phyloP scores from a whole-genome alignment of 2,797 vertebrate genomes.

The Mormyrus proboscirostris region DNA sequence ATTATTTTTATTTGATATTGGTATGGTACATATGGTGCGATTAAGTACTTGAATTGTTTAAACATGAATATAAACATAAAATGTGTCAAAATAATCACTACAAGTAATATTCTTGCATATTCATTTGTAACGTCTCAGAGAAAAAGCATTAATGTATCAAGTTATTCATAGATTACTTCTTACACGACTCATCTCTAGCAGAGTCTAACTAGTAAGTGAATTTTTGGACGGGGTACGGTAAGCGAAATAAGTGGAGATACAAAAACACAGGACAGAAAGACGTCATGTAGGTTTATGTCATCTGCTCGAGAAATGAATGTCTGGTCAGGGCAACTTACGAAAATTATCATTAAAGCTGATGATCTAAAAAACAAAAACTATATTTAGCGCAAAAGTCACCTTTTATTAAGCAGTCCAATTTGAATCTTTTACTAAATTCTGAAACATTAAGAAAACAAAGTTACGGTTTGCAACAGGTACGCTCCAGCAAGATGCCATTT shows the following conservation, averaged over 20 bases:
- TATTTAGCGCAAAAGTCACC: background rate
- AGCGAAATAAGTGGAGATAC: background rate
- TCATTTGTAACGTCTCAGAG: background rate
- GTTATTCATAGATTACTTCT: background rate
- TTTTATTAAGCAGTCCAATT: background rate
- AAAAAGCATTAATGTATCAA: background rate
- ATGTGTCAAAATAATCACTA: background rate
- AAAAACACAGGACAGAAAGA: background rate
- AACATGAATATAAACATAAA: background rate
- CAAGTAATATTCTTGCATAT: background rate
- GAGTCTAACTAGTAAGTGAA: background rate
- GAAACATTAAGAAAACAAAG: background rate
- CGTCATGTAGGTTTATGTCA: background rate
- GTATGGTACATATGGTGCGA: background rate
- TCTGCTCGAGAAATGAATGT: background rate
- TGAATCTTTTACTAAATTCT: background rate
- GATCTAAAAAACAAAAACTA: background rate
- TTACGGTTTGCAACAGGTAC: background rate
- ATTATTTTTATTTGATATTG: slow-evolving; percentile 1
- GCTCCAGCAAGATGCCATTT: background rate
- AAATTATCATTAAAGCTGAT: background rate
- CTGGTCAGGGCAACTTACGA: background rate
- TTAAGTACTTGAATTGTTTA: background rate
- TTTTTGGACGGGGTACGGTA: background rate
- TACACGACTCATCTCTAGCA: background rate